These are phyloP conservation scores for Amblyjoppa fuscipennis DNA, from an alignment of 2,888 invertebrate genomes.

Conservation along the genomic window DNA sequence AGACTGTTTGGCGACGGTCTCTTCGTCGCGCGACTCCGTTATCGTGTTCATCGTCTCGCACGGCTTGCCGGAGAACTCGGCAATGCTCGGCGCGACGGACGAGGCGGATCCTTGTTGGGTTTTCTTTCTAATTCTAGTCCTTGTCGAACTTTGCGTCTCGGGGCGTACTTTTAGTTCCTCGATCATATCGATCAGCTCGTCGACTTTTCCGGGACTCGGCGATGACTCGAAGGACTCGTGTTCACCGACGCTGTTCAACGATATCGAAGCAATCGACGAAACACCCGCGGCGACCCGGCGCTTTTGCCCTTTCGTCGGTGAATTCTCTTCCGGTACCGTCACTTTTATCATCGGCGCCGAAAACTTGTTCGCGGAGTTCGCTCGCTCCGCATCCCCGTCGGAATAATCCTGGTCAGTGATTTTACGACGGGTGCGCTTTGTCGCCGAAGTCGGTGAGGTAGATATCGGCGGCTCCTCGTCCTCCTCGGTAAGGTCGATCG, in stretches of 20 bases:
- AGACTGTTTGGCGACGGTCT: slow-evolving; percentile 33
- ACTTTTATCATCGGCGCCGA: slow-evolving; percentile 47
- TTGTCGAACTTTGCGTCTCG: slow-evolving; percentile 9
- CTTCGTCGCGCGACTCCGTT: slow-evolving; percentile 41
- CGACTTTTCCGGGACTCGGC: slow-evolving; percentile 49
- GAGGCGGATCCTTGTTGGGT: slow-evolving; percentile 10
- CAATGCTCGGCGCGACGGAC: not conserved
- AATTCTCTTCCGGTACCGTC: slow-evolving; percentile 59
- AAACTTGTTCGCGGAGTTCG: slow-evolving; percentile 12
- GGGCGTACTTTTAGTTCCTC: slow-evolving; percentile 48
- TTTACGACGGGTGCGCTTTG: slow-evolving; percentile 55
- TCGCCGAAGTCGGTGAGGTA: slow-evolving; percentile 28
- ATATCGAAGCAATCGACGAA: slow-evolving; percentile 59
- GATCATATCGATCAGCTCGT: slow-evolving; percentile 59
- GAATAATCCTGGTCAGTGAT: slow-evolving; percentile 50
- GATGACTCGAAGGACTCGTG: slow-evolving; percentile 52
- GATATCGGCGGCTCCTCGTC: slow-evolving; percentile 46
- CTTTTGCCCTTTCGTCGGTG: not conserved
- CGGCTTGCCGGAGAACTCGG: not conserved
- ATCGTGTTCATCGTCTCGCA: slow-evolving; percentile 44
- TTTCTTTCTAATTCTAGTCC: slow-evolving; percentile 39
- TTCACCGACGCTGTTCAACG: slow-evolving; percentile 36
- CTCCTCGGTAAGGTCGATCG: slow-evolving; percentile 63
- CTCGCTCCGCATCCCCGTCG: slow-evolving; percentile 30
- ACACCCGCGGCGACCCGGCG: slow-evolving; percentile 38